Evolutionary conservation across 2,113 vertebrate genomes (phyloP).

Genomic region (Tachysurus fulvidraco): DNA sequence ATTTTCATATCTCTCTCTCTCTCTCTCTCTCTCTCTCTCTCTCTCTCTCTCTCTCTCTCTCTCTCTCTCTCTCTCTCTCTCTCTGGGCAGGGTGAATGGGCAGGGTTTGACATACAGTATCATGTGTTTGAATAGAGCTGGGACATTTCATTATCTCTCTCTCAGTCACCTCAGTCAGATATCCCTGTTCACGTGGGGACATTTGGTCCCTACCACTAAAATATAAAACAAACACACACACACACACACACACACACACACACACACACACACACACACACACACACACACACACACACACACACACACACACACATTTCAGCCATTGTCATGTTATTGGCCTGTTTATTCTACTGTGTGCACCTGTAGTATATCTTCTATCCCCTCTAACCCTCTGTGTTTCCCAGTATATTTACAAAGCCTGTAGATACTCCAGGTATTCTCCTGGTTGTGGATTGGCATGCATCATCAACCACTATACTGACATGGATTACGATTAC

Average conservation of each 20-base stretch:
- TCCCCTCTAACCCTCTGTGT: background rate
- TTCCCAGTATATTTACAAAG: background rate
- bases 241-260: background rate
- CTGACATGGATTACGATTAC: background rate
- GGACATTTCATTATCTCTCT: background rate
- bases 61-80: background rate
- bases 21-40: slow-evolving; percentile 25
- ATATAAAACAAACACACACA: background rate
- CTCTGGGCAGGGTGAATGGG: slow-evolving; percentile 26
- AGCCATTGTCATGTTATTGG: too few relatives aligned
- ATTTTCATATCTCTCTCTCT: slow-evolving; percentile 26
- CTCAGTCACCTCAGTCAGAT: background rate
- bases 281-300: too few relatives aligned
- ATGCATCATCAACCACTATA: background rate
- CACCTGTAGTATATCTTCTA: background rate
- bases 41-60: background rate
- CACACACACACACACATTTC: too few relatives aligned
- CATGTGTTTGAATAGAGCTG: background rate
- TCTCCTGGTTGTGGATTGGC: background rate
- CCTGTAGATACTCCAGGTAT: background rate
- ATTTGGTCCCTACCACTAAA: background rate
- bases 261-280: background rate
- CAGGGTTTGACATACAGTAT: slow-evolving; percentile 22
- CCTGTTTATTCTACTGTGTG: too few relatives aligned
- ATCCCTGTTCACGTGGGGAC: background rate